Evolutionary conservation across 2,113 vertebrate species (phyloP).

Genomic region (Oncorhynchus kisutch): DNA sequence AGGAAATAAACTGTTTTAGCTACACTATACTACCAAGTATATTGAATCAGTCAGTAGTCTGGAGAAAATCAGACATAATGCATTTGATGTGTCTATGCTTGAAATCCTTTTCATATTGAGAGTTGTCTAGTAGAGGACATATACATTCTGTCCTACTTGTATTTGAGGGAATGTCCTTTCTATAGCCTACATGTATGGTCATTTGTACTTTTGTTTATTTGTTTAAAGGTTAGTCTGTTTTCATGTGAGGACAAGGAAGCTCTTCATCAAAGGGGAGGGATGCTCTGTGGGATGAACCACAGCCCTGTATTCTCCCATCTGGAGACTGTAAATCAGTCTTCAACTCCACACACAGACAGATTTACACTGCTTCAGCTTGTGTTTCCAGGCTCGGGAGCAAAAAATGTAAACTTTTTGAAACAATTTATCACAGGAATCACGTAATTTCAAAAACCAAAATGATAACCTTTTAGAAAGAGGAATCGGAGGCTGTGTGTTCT

Average conservation of each 20-base stretch:
- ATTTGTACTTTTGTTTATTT: conserved; percentile 11
- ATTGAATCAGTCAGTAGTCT: no score
- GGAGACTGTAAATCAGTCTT: conserved; percentile 77
- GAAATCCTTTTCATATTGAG: no score
- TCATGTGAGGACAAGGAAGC: conserved; percentile 40
- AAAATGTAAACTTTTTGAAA: conserved; percentile 71
- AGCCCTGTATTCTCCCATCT: conserved; percentile 70
- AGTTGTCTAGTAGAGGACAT: no score
- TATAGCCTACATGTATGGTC: no score
- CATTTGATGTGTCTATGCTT: no score
- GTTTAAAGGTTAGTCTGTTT: conserved; percentile 41
- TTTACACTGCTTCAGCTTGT: conserved; percentile 70
- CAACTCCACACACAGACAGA: conserved; percentile 64
- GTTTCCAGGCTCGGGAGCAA: conserved; percentile 65
- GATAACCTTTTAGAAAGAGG: conserved; percentile 51
- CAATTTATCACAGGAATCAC: conserved; percentile 58
- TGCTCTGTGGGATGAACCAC: conserved; percentile 27
- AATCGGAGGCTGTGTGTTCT: conserved; percentile 43
- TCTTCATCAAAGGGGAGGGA: conserved; percentile 54
- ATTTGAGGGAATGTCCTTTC: no score
- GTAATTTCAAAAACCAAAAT: conserved; percentile 50
- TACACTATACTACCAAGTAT: no score
- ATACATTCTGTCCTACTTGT: no score
- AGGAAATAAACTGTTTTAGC: no score
- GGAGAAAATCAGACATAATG: no score